Evolutionary conservation across 2,888 invertebrate species (phyloP), one percentile per base, ranked within the genome.

Genomic region (Cephalotes varians): DNA sequence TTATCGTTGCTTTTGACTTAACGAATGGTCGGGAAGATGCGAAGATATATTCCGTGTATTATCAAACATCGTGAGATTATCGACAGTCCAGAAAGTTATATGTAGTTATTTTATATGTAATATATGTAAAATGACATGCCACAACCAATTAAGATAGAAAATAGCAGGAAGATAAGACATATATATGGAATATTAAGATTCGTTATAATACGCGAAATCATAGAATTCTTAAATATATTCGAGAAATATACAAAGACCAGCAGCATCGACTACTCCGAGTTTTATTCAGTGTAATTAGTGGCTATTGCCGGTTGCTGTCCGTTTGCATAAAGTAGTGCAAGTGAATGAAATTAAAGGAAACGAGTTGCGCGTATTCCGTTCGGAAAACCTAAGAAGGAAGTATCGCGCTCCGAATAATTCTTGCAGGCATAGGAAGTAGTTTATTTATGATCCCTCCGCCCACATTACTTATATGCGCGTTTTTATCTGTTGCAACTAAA

Each of bases 101-200:
- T 62, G 81, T 65, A 76, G 31, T 86, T 73, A 84, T 86, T 83
- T 86, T 77, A 77, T 40, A 12, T 12, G 12, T 15, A 15, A 40
- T 40, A n/a, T n/a, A n/a, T 71, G 80, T 64, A 74, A 67, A 88
- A 81, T 77, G 82, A 76, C 86, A 84, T 73, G 69, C 62, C 56
- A 40, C 3, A 56, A 28, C 65, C 86, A 87, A 87, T 87, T 87
- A 80, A 56, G 15, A 79, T 76, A 65, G 62, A 77, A 77, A 83
- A 88, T 56, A 47, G 7, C 18, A 6, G 7, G 9, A n/a, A 71
- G 77, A 71, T 58, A 77, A 69, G 10, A 60, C 12, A 2, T 64
- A 18, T n/a, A 5, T 64, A 18, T n/a, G 6, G 21, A 40, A 71
- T 71, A 44, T 71, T 71, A 34, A 71, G 21, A 77, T 69, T 56